A percentile compares a stretch with the other conserved stretches of the same genome.
phyloP scores from a whole-genome alignment of 1,140 invertebrate species.

The Brachionus koreanus region DNA sequence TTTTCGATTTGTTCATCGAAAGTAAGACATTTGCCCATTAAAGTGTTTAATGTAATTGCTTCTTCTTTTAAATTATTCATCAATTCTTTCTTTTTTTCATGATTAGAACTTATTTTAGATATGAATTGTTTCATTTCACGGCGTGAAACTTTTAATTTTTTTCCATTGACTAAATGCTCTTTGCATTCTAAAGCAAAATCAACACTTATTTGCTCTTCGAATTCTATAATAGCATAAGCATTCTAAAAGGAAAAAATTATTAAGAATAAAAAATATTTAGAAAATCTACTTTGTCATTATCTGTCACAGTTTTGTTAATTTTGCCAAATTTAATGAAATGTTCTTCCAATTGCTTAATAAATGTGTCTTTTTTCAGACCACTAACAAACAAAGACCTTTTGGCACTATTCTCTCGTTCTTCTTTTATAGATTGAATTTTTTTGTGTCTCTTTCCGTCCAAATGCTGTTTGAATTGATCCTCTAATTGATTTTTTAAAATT shows the following conservation, averaged over 20 bases:
- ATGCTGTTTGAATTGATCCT: conserved; percentile 37
- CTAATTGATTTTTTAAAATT: neutral
- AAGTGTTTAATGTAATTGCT: neutral
- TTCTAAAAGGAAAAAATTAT: neutral
- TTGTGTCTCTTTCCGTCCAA: conserved; percentile 37
- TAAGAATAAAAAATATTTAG: neutral
- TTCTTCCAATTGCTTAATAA: conserved; percentile 31
- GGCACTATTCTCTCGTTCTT: conserved; percentile 30
- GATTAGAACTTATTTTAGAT: neutral
- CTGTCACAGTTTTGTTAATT: conserved; percentile 26
- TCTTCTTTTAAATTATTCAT: conserved; percentile 20
- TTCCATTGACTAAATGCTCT: neutral
- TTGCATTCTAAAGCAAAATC: neutral
- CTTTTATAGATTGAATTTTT: conserved; percentile 23
- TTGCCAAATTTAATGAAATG: conserved; percentile 26
- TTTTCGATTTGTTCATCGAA: conserved; percentile 28
- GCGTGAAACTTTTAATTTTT: conserved; percentile 10
- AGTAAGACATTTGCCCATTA: neutral
- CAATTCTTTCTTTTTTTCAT: conserved; percentile 35
- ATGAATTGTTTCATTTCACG: conserved; percentile 27
- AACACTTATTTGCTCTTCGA: neutral
- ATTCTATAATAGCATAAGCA: conserved; percentile 40
- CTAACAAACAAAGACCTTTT: neutral
- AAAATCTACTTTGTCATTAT: conserved; percentile 12
- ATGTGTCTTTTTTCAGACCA: conserved; percentile 30